Base-by-base conservation (phyloP, 2,797 vertebrate species). In the Gymnoscopelus microlampas region DNA sequence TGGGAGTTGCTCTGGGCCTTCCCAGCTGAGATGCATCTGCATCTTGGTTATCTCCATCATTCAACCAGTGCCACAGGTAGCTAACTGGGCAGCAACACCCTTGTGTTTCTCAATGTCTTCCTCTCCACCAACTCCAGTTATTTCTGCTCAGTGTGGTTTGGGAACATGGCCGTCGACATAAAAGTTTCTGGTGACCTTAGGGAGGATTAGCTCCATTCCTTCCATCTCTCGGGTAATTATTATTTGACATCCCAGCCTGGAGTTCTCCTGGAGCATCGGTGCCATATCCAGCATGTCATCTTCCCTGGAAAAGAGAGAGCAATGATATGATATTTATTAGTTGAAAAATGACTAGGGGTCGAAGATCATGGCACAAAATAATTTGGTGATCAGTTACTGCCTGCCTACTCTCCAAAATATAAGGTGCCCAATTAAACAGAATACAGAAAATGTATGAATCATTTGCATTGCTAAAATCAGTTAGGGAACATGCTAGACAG, bases 271-370 rank as follows among this genome's bases (percentile, higher is more conserved):
- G 44, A 98, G 95, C 85, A 94, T 85, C 0, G 97, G 93, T 0
- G 96, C 96, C 96, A 97, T 95, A 89, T 98, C 97, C 85, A 97
- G 87, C 96, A 98, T 96, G 86, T 97, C 96, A 0, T 98, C 97
- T 79, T 97, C 97, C 89, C 97, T 97, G 79, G 10, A n/a, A n/a
- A 79, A 10, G 2, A 1, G 14, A 2, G 66, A 4, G 60, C 1
- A 48, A 47, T 82, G 3, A n/a, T n/a, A 82, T 48, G 35, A 15
- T 7, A 8, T 54, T 3, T 3, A 47, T 84, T 19, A 82, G 39
- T 44, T 44, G 39, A 44, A 44, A 44, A 44, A 8, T 9, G 1
- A 7, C 6, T 9, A 8, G 9, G 32, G 32, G 6, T 1, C 9
- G 8, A 44, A 44, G 7, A 44, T 44, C 9, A 8, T 44, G 39